phyloP scores from a whole-genome alignment of 2,888 invertebrate species.

The Anorthoa munda region DNA sequence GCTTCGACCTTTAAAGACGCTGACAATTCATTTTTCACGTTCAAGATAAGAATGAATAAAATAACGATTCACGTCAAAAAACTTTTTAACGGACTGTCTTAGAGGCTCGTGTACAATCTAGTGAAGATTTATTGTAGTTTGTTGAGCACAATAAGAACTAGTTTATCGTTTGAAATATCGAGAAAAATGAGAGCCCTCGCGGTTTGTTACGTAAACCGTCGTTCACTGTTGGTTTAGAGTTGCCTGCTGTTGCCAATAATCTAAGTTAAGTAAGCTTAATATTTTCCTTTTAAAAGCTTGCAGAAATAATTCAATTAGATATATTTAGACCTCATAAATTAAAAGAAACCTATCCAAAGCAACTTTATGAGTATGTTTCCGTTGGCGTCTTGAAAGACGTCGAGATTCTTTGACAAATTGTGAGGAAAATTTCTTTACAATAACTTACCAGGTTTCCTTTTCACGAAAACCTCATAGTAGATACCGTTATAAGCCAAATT shows the following conservation, averaged over 20 bases:
- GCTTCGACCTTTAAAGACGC: slow-evolving; percentile 1
- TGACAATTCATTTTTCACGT: slow-evolving; percentile 8
- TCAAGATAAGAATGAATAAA: slow-evolving; percentile 11
- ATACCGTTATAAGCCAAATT: background rate
- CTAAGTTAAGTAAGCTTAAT: slow-evolving; percentile 10
- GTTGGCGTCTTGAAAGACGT: background rate
- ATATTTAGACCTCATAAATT: background rate
- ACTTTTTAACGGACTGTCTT: background rate
- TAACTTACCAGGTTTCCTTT: slow-evolving; percentile 4
- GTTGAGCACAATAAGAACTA: slow-evolving; percentile 45
- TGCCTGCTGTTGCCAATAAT: slow-evolving; percentile 34
- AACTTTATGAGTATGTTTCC: background rate
- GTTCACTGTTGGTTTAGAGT: slow-evolving; percentile 42
- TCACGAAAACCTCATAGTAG: background rate
- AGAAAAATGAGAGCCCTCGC: slow-evolving; percentile 31
- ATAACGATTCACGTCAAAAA: background rate
- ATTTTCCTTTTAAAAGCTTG: slow-evolving; percentile 8
- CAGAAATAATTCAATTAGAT: background rate
- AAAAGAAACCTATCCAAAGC: background rate
- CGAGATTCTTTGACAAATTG: background rate
- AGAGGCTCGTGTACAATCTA: background rate
- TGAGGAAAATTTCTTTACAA: background rate
- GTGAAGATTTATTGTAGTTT: slow-evolving; percentile 15
- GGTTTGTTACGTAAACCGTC: slow-evolving; percentile 38
- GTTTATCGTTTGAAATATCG: slow-evolving; percentile 49